These are phyloP conservation scores for Stegodyphus mimosarum DNA, from an alignment of 1,140 invertebrate species.

Conservation along the genomic window DNA sequence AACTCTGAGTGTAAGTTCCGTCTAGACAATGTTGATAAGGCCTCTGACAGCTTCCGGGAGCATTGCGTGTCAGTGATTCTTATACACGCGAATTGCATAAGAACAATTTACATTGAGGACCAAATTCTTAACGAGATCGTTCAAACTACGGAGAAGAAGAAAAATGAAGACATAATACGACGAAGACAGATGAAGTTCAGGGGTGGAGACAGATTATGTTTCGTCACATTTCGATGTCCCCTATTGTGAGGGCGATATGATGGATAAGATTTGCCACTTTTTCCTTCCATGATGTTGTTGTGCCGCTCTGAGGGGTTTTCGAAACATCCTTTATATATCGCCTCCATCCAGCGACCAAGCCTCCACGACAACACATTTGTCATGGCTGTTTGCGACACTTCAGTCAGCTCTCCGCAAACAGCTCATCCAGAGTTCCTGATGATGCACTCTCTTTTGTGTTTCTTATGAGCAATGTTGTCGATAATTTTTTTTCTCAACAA, in stretches of 20 bases:
- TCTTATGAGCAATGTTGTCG: no score
- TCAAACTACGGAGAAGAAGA: background rate
- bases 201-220: conserved; percentile 15
- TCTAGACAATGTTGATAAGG: no score
- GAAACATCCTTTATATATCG: background rate
- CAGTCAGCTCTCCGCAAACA: no score
- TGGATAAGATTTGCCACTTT: conserved; percentile 12
- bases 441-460: no score
- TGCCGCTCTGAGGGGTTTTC: background rate
- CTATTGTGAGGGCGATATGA: conserved; percentile 18
- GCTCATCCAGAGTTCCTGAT: no score
- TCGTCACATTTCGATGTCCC: conserved; percentile 14
- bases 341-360: background rate
- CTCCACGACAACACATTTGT: conserved; percentile 2
- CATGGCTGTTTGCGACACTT: background rate
- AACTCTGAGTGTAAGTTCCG: no score
- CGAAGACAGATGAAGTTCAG: conserved; percentile 8
- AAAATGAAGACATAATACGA: background rate
- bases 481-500: no score
- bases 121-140: no score
- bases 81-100: no score
- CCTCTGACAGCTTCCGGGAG: no score
- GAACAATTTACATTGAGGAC: no score
- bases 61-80: no score
- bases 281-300: background rate